Percentiles rank a stretch among this genome's conserved stretches.
Conservation (phyloP, 2,888 invertebrate genomes). For the Microctonus brassicae region DNA sequence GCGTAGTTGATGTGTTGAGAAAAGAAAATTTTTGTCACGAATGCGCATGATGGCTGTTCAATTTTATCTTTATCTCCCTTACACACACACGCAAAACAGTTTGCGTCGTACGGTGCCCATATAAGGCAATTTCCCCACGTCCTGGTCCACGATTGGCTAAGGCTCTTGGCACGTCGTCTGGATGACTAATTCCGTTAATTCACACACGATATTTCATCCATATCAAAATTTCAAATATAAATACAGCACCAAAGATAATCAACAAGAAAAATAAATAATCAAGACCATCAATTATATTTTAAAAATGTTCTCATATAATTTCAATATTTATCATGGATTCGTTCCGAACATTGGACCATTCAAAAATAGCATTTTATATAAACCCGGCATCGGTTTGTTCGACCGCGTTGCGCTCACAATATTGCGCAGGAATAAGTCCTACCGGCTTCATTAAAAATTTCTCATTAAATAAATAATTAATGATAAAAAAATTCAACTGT, state of each 20-base stretch:
- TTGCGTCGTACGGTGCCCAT: constrained; percentile 61
- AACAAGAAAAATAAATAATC: not conserved
- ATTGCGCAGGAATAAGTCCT: constrained; percentile 42
- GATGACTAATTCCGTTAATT: constrained; percentile 56
- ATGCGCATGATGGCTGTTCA: not conserved
- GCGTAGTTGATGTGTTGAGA: not conserved
- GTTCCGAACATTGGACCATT: constrained; percentile 36
- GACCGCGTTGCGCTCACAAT: constrained; percentile 42
- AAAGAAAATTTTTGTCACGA: constrained; percentile 6
- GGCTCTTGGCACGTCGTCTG: constrained; percentile 55
- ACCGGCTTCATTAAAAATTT: constrained; percentile 34
- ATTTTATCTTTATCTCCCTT: constrained; percentile 1
- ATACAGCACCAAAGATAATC: not conserved
- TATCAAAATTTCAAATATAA: not conserved
- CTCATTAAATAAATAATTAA: not conserved
- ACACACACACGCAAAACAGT: constrained; percentile 10
- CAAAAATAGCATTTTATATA: constrained; percentile 50
- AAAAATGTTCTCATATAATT: not conserved
- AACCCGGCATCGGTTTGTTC: constrained; percentile 40
- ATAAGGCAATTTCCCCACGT: constrained; percentile 71
- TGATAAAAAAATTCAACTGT: not conserved
- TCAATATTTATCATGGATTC: constrained; percentile 18
- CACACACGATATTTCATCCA: constrained; percentile 22
- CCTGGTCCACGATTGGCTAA: constrained; percentile 67
- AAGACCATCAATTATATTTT: not conserved